Evolutionary conservation across 1,140 invertebrate species (phyloP).

Genomic region (Oedothorax gibbosus): DNA sequence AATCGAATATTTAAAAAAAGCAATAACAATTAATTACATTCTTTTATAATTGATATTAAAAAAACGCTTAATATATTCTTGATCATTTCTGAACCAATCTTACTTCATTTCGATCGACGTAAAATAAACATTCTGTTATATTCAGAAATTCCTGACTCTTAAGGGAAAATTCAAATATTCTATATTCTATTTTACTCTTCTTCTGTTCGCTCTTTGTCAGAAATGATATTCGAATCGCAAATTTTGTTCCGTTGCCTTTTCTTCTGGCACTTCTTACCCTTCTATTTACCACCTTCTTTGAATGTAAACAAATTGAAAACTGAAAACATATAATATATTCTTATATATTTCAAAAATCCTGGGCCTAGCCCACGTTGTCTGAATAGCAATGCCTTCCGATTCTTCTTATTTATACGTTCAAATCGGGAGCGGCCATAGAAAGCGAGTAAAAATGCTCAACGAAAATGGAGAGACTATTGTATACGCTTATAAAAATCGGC

Average conservation of each 20-base stretch:
- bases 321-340: slow-evolving; percentile 53
- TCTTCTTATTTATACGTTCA: slow-evolving; percentile 56
- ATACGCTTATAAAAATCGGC: slow-evolving; percentile 43
- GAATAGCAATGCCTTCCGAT: slow-evolving; percentile 56
- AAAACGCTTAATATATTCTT: no score
- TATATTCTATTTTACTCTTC: slow-evolving; percentile 3
- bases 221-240: slow-evolving; percentile 53
- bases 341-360: slow-evolving; percentile 55
- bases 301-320: slow-evolving; percentile 60
- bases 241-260: slow-evolving; percentile 35
- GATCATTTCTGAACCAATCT: no score
- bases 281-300: slow-evolving; percentile 56
- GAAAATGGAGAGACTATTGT: slow-evolving; percentile 22
- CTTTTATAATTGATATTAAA: no score
- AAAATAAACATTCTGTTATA: no score
- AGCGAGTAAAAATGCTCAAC: neutral
- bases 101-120: no score
- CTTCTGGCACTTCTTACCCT: slow-evolving; percentile 6
- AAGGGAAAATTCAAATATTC: slow-evolving; percentile 22
- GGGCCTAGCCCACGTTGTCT: slow-evolving; percentile 26
- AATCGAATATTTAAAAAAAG: no score
- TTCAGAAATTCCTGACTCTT: no score
- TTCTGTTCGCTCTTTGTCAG: slow-evolving; percentile 33
- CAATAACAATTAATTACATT: no score
- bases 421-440: slow-evolving; percentile 34